Base-by-base conservation (phyloP, 1,140 invertebrate genomes). In the Leptinotarsa lineolata region DNA sequence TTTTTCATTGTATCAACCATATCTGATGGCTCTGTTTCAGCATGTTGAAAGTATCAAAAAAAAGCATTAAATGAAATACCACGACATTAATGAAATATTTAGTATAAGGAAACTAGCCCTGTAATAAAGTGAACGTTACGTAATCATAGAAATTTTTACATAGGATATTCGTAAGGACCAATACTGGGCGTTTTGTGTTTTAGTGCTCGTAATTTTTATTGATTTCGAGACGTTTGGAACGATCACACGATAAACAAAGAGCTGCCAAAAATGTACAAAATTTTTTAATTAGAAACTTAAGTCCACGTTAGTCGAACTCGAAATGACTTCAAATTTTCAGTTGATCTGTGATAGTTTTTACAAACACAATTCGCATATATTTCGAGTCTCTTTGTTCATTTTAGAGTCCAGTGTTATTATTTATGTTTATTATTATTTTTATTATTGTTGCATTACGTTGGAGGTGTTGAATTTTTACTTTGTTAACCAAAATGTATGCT, bases 211-310 rank as follows among this genome's bases (percentile, higher is more conserved):
- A 39, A 39, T 39, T 39, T 39, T 39, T 8, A 39, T 11, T 3
- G 30, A 39, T 39, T 39, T 39, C 30, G 30, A 39, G 30, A 11
- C 30, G 30, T 39, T 11, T 39, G 30, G 30, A 39, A 39, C 30
- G 30, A 22, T 63, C 3, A 63, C 20, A 15, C 16, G 59, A 68
- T 61, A 54, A 48, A 44, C 68, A 59, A 72, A 66, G 73, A 75
- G 74, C 76, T 78, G 76, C 76, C 76, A 78, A 78, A 68, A 72
- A 78, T 72, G 76, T 78, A 76, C 74, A 78, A 78, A 76, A 54
- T 54, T 54, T 18, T 12, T 54, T 16, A 54, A 18, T 54, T 54
- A 18, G 48, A 54, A 16, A 54, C 12, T n/a, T 54, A 54, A 18
- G n/a, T 15, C 48, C 48, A 16, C 0, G 15, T 54, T 54, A 18